Evolutionary conservation across 2,888 invertebrate species (phyloP), one percentile per base, ranked within the genome.

Genomic region (Noctua janthe): DNA sequence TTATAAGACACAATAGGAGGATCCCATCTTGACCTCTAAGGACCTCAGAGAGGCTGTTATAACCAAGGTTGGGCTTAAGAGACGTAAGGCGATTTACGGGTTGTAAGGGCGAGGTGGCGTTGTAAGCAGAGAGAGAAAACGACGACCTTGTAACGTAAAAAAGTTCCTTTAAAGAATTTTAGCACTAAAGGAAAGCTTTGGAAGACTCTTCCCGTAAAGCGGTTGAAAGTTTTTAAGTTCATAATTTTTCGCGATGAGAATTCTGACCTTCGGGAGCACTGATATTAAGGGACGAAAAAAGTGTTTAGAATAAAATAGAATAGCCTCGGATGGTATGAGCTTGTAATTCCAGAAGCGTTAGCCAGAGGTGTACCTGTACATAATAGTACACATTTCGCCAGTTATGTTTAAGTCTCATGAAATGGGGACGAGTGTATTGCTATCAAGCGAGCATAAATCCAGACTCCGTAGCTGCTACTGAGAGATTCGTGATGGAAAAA

Each of bases 71-170:
- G 2, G 6, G 77, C 77, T 87, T 77, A 87, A 35, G 59, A 5
- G 49, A n/a, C 54, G n/a, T 87, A 80, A 87, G 74, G 64, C 85
- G 85, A 84, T 85, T 85, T 84, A 35, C 23, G 17, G 29, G 11
- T n/a, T 62, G 15, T 86, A 35, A 74, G 47, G 74, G 47, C n/a
- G 43, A 70, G 67, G 69, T 86, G 3, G 10, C 20, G 0, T 13
- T 64, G 75, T 43, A 17, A 49, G 59, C 62, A 67, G 62, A 49
- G 43, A 49, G 13, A 11, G 39, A 10, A 43, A 35, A 3, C 11
- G 8, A 2, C n/a, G 15, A 35, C 3, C 3, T 23, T 35, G 35
- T 4, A 51, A 35, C 1, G 11, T 20, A 29, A 29, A 29, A 29
- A 29, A 29, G 29, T 29, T 29, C 29, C 29, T 29, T 29, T 29